Percentiles rank a stretch among this genome's conserved stretches.
Conservation (phyloP, 2,888 invertebrate genomes). For the Strigamia maritima region DNA sequence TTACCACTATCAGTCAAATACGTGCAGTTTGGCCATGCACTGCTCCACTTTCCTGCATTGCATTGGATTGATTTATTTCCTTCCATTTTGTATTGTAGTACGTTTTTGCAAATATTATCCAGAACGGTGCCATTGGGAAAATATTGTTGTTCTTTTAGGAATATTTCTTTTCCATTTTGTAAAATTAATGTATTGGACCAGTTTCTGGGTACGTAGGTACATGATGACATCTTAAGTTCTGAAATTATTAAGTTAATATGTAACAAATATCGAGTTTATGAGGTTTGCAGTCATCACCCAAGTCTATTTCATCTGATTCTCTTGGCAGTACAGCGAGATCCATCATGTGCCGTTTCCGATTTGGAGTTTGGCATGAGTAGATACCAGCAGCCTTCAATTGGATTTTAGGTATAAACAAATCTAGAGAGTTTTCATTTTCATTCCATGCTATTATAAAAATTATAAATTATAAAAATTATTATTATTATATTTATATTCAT, state of each 20-base stretch:
- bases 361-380: background rate
- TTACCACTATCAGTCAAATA: background rate
- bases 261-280: background rate
- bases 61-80: background rate
- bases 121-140: background rate
- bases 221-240: background rate
- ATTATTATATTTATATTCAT: background rate
- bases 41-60: background rate
- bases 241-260: background rate
- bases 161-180: background rate
- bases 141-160: background rate
- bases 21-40: background rate
- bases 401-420: background rate
- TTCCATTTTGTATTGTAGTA: background rate
- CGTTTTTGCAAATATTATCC: background rate
- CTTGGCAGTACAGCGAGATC: background rate
- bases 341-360: background rate
- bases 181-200: background rate
- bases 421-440: background rate
- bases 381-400: background rate
- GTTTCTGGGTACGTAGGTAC: background rate
- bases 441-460: background rate
- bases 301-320: background rate
- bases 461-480: background rate
- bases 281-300: background rate